phyloP scores from a whole-genome alignment of 2,113 vertebrate species.

The Megaceryle maxima region DNA sequence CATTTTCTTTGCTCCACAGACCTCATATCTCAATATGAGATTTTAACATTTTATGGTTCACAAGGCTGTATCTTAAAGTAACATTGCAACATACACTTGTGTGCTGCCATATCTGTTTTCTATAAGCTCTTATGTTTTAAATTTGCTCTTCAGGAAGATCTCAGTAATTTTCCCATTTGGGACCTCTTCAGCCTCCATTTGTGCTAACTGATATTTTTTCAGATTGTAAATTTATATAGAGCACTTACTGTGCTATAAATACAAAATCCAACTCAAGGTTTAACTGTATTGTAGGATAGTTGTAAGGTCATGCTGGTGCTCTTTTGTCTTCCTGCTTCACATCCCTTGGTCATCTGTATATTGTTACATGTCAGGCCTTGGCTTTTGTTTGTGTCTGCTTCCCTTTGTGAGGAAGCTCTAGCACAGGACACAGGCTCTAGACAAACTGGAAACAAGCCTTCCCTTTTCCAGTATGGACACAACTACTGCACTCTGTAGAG shows the following conservation, averaged over 20 bases:
- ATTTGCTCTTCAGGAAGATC: not conserved
- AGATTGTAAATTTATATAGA: not conserved
- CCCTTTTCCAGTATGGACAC: not conserved
- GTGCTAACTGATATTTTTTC: not conserved
- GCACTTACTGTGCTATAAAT: not conserved
- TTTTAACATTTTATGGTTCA: not conserved
- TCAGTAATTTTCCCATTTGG: not conserved
- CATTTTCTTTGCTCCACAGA: constrained; percentile 2
- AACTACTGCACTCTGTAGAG: not conserved
- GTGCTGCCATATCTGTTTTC: not conserved
- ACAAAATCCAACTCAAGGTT: not conserved
- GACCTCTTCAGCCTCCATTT: not conserved
- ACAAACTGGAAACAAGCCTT: not conserved
- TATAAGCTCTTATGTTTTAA: not conserved
- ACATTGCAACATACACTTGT: not conserved
- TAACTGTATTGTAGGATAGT: not conserved
- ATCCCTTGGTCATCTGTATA: not conserved
- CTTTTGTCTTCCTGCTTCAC: not conserved
- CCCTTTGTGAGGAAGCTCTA: not conserved
- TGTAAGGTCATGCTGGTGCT: not conserved
- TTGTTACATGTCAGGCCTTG: not conserved
- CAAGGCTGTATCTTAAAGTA: not conserved
- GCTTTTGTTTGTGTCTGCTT: not conserved
- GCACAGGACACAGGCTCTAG: not conserved
- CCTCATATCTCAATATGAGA: not conserved